phyloP scores from a whole-genome alignment of 2,113 vertebrate species.

The Epinephelus moara region DNA sequence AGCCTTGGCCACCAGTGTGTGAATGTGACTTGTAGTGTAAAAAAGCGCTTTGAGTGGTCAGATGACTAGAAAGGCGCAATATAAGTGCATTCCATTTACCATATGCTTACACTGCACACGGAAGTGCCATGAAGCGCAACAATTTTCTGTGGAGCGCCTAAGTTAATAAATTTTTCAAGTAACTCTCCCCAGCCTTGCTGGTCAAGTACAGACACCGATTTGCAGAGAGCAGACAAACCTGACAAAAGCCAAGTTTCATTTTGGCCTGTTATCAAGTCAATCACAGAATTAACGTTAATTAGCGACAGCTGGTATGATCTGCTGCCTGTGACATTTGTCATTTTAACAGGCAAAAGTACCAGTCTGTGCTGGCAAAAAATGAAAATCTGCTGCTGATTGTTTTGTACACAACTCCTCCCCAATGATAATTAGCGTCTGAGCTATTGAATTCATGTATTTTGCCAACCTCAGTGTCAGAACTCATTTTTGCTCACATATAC shows the following conservation, averaged over 20 bases:
- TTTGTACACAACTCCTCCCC: not conserved
- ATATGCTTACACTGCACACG: no score
- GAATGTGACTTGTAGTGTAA: no score
- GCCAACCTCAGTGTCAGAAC: no score
- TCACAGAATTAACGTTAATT: not conserved
- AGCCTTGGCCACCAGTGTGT: no score
- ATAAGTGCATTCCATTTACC: no score
- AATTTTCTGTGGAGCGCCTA: no score
- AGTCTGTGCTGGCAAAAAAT: not conserved
- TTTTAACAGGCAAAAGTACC: not conserved
- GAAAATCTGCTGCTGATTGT: not conserved
- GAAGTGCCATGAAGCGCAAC: no score
- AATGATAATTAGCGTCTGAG: not conserved
- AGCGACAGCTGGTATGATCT: slow-evolving; percentile 5
- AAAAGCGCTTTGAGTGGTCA: no score
- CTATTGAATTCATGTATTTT: not conserved
- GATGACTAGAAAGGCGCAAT: no score
- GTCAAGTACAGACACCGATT: not conserved
- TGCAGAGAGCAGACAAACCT: not conserved
- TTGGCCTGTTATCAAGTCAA: no score
- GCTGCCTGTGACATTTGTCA: not conserved
- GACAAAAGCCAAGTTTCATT: not conserved
- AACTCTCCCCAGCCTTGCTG: no score
- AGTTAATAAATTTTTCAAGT: no score
- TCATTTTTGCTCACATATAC: not conserved